Conservation (phyloP, 2,888 invertebrate species). For the Eristalis tenax region DNA sequence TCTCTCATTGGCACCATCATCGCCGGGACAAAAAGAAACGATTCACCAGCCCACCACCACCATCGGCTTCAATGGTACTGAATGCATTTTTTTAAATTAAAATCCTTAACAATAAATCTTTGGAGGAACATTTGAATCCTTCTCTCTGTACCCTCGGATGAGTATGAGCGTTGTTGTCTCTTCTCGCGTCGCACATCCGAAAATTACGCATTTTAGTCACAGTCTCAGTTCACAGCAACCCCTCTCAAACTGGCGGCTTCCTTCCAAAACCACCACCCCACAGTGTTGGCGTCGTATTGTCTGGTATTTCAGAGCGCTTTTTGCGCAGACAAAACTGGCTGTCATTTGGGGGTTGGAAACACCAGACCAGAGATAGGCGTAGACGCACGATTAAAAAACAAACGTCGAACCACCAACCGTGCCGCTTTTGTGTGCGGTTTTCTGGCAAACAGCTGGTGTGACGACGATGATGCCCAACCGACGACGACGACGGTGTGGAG, state of each 20-base stretch:
- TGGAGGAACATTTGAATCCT: constrained; percentile 56
- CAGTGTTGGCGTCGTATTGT: constrained; percentile 56
- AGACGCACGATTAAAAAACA: constrained; percentile 62
- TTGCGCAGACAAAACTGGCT: constrained; percentile 30
- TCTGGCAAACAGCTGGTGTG: constrained; percentile 60
- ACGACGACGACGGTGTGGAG: neutral
- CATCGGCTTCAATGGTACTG: constrained; percentile 41
- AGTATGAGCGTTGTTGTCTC: too few relatives aligned
- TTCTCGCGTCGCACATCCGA: constrained; percentile 26
- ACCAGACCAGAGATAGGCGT: constrained; percentile 23
- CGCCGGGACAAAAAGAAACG: constrained; percentile 23
- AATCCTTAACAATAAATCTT: constrained; percentile 70
- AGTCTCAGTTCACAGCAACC: constrained; percentile 40
- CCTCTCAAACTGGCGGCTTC: neutral
- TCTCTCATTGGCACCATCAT: constrained; percentile 61
- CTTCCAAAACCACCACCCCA: neutral
- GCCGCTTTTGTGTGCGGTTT: constrained; percentile 62
- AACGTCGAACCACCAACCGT: constrained; percentile 66
- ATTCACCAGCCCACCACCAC: neutral
- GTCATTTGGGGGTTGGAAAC: constrained; percentile 18
- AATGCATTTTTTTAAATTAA: constrained; percentile 72
- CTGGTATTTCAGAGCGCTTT: constrained; percentile 57
- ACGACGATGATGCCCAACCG: neutral
- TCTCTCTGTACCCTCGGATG: too few relatives aligned
- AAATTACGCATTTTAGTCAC: constrained; percentile 71